Evolutionary conservation across 2,888 invertebrate species (phyloP).

Genomic region (Seira sanloemensis): DNA sequence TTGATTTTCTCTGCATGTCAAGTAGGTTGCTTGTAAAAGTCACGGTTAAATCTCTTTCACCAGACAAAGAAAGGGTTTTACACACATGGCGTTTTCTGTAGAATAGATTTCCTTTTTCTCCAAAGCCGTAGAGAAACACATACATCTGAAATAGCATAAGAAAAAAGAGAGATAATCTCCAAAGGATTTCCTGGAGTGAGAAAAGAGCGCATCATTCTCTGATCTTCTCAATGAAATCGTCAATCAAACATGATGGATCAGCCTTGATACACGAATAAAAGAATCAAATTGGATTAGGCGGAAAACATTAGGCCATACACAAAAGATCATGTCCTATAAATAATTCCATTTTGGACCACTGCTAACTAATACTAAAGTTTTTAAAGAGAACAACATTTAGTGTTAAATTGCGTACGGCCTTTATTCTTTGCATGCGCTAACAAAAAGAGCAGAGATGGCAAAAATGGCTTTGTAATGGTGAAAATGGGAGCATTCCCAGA

Average conservation of each 20-base stretch:
- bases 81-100: neutral
- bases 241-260: conserved; percentile 62
- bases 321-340: no score
- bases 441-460: no score
- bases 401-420: no score
- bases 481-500: neutral
- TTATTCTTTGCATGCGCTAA: no score
- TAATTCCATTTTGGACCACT: no score
- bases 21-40: no score
- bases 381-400: no score
- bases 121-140: neutral
- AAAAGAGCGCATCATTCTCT: conserved; percentile 54
- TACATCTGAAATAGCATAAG: conserved; percentile 45
- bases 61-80: no score
- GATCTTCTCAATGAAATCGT: conserved; percentile 57
- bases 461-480: neutral
- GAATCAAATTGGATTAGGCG: conserved; percentile 54
- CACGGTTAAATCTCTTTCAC: no score
- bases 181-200: conserved; percentile 54
- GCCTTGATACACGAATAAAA: conserved; percentile 58
- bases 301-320: conserved; percentile 39
- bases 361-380: no score
- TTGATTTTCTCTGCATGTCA: no score
- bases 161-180: conserved; percentile 55
- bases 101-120: neutral